Evolutionary conservation across 2,113 vertebrate species (phyloP), one percentile per base, ranked within the genome.

Genomic region (Pagrus major): DNA sequence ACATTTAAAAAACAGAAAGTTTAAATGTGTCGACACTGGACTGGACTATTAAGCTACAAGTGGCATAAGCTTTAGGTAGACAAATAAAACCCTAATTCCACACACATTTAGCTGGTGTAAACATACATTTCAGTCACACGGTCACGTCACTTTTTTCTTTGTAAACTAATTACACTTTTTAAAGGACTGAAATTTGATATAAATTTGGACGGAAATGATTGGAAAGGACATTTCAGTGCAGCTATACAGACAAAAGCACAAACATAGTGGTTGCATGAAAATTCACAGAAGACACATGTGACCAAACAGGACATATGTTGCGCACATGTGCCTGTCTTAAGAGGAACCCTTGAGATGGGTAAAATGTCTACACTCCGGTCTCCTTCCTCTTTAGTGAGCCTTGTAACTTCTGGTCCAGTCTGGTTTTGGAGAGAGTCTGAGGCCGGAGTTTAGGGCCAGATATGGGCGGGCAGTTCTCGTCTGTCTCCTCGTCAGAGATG

Each of bases 381-480:
- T 94, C 91, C 72, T 91, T 93, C 89, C 92, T 92, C 81, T 81
- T 91, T 29, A 86, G 21, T 0, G 89, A 66, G 33, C 77, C 74
- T 37, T 80, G 83, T 49, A 83, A 90, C 84, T 82, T 91, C 78
- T 83, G 80, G 16, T 88, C 89, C 72, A 90, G 73, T 88, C 89
- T 91, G 70, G 75, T 89, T 85, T 89, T 92, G 52, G 90, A 93
- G 46, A 88, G 85, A 0, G 76, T 87, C 86, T 90, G 93, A 6
- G 80, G 89, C 73, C 91, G 83, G 41, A 88, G 90, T 78, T 86
- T 90, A 1, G 84, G 83, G 29, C 78, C 77, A 14, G 47, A 66
- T 76, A 67, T 47, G 1, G 83, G 85, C 0, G 86, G 88, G 70
- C 85, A 86, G 88, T 93, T 93, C 76, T 93, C 92, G 0, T 91